phyloP scores from a whole-genome alignment of 2,888 invertebrate species.

The Trichopoda pennipes region DNA sequence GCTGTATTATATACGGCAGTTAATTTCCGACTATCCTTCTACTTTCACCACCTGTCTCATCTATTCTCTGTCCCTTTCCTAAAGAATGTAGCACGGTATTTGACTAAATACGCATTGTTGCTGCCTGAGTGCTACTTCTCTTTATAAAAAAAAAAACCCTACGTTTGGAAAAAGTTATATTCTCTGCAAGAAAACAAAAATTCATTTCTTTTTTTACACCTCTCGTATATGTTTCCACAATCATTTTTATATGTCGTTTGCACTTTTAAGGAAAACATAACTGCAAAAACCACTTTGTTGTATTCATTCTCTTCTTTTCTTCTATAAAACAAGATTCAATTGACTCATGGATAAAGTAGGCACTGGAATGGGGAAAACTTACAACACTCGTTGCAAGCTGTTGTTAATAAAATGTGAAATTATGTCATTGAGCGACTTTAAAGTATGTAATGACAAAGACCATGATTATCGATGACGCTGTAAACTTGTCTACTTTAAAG shows the following conservation, averaged over 20 bases:
- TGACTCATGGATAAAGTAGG: constrained; percentile 19
- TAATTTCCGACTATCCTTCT: too few species aligned
- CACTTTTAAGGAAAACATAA: constrained; percentile 19
- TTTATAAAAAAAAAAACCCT: too few species aligned
- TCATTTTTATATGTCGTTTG: neutral
- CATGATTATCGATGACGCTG: constrained; percentile 38
- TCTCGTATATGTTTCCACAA: neutral
- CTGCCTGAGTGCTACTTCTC: too few species aligned
- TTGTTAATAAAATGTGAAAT: constrained; percentile 35
- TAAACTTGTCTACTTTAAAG: constrained; percentile 27
- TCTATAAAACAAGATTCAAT: constrained; percentile 31
- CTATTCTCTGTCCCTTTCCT: too few species aligned
- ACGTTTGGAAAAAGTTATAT: too few species aligned
- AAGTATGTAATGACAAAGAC: constrained; percentile 27
- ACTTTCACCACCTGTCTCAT: too few species aligned
- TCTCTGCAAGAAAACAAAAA: too few species aligned
- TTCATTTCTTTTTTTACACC: too few species aligned
- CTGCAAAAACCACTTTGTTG: constrained; percentile 36
- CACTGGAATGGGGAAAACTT: constrained; percentile 30
- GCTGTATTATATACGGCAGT: too few species aligned
- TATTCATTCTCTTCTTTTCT: too few species aligned
- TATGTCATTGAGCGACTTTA: constrained; percentile 39
- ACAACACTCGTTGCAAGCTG: constrained; percentile 20
- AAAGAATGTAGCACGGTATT: too few species aligned
- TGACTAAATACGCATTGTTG: too few species aligned